A percentile compares a stretch with the other conserved stretches of the same genome.
phyloP scores from a whole-genome alignment of 2,113 vertebrate genomes.

The Scomber colias region DNA sequence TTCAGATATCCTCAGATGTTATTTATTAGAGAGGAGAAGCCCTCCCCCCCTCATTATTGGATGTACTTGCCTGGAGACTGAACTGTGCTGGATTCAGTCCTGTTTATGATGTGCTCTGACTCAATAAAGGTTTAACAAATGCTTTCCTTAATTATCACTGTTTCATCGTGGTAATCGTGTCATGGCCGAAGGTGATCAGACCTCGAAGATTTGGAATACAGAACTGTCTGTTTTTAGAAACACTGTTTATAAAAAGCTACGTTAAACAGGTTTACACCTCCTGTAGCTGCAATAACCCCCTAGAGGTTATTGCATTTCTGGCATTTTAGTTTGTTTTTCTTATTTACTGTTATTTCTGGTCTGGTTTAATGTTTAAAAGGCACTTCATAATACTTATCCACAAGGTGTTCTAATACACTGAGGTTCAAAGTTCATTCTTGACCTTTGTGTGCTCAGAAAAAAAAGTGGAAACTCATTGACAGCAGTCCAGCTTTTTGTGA shows the following conservation, averaged over 20 bases:
- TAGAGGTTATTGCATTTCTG: not conserved
- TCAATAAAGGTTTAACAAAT: conserved; percentile 66
- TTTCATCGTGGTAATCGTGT: conserved; percentile 47
- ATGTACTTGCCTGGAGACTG: conserved; percentile 86
- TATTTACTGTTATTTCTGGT: not conserved
- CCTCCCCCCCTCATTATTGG: conserved; percentile 84
- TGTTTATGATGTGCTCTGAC: conserved; percentile 60
- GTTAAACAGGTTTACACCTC: not conserved
- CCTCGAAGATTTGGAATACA: conserved; percentile 1
- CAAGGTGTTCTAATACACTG: not conserved
- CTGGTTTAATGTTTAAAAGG: not conserved
- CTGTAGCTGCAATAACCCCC: conserved; percentile 3
- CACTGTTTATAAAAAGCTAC: not conserved
- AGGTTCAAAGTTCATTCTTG: not conserved
- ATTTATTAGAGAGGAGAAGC: conserved; percentile 89
- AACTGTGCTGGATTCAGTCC: conserved; percentile 79
- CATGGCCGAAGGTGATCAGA: conserved; percentile 18
- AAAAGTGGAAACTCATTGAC: too few relatives aligned
- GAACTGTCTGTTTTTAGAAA: not conserved
- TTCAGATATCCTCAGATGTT: conserved; percentile 90
- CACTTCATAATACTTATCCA: not conserved
- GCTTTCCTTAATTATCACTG: conserved; percentile 41
- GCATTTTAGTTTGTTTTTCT: too few relatives aligned
- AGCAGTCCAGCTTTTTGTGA: too few relatives aligned
- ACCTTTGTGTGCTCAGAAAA: not conserved